Evolutionary conservation across 2,797 vertebrate species (phyloP), one percentile per base, ranked within the genome.

Genomic region (Caiman crocodilus): DNA sequence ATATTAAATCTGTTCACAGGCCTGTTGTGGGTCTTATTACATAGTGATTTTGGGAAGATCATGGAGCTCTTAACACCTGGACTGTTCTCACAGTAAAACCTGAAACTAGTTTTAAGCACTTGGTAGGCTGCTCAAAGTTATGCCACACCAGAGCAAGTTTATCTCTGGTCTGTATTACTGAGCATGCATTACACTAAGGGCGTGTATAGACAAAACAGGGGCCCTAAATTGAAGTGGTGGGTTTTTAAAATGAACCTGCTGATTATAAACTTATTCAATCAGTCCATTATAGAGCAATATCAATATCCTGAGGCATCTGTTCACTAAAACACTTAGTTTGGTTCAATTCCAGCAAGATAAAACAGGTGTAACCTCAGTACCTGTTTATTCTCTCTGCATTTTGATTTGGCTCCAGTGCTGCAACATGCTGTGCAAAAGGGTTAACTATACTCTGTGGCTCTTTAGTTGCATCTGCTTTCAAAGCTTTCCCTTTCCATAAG

Each of bases 401-500:
- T 14, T 42, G 42, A 42, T 50, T 26, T 73, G 69, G 15, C 35
- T 26, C 21, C 14, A 73, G 35, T 73, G 23, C 23, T 73, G 69
- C 21, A 73, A 42, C 25, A 42, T 25, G 42, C 26, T 73, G 20
- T 73, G 23, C 35, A 67, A 30, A 69, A 35, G 6, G 26, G 50
- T 42, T 71, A 42, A 92, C 94, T 82, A 17, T 82, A 81, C 64
- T 86, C 50, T 7, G 26, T 92, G 94, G 83, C 61, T 92, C 63
- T 42, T 77, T 90, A 94, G 61, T 57, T 88, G 86, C 65, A 88
- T 93, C 56, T 88, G 93, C 73, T 89, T 88, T 57, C 82, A 30
- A 63, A 89, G 82, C 20, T 96, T 93, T 90, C 87, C 20, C 88
- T 94, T 90, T 92, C 42, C n/a, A 77, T 67, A 79, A 87, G n/a